phyloP scores from a whole-genome alignment of 1,140 invertebrate species.

The Sweltsa coloradensis region DNA sequence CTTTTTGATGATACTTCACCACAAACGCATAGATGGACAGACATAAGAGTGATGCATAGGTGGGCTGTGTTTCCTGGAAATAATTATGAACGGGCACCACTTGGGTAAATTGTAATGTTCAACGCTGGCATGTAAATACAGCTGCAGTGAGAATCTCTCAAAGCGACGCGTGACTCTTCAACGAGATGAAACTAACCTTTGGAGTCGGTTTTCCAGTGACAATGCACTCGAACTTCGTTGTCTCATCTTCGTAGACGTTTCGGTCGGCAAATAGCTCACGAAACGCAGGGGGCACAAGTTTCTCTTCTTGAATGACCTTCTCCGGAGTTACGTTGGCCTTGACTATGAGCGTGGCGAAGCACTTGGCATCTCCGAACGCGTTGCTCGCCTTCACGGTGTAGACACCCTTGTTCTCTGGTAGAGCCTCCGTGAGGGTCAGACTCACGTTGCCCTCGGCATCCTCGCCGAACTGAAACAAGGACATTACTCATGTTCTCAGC shows the following conservation, averaged over 20 bases:
- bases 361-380: constrained; percentile 60
- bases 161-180: too few relatives aligned
- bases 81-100: too few relatives aligned
- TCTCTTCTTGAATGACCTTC: constrained; percentile 39
- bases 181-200: constrained; percentile 41
- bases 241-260: constrained; percentile 33
- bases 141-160: too few relatives aligned
- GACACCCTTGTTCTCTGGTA: constrained; percentile 53
- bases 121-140: too few relatives aligned
- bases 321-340: constrained; percentile 31
- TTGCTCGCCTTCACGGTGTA: constrained; percentile 66
- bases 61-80: too few relatives aligned
- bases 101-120: too few relatives aligned
- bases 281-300: constrained; percentile 46
- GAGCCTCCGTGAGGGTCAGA: constrained; percentile 42
- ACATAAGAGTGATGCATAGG: too few relatives aligned
- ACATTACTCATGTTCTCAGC: too few relatives aligned
- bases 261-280: constrained; percentile 49
- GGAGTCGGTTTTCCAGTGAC: constrained; percentile 57
- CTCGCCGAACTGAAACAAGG: constrained; percentile 27
- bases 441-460: constrained; percentile 40
- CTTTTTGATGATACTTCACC: too few relatives aligned
- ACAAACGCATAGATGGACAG: too few relatives aligned
- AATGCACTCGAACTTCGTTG: constrained; percentile 57
- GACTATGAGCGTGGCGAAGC: constrained; percentile 63